Conservation (phyloP, 1,140 invertebrate species). For the Zaprionus taronus region DNA sequence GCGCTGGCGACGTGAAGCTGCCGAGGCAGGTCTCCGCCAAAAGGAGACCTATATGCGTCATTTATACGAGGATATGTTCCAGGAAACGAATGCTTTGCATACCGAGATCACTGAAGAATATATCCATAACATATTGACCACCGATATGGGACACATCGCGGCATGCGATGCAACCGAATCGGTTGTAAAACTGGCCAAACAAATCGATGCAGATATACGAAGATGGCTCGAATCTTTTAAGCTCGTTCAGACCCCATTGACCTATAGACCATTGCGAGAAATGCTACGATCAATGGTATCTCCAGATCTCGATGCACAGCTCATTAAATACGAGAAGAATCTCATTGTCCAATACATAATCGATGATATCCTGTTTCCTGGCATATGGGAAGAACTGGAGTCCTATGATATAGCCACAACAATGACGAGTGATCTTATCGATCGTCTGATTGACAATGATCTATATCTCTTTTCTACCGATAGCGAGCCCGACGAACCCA, state of each 20-base stretch:
- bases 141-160: conserved; percentile 87
- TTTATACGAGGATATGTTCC: conserved; percentile 90
- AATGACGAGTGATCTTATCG: conserved; percentile 58
- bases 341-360: conserved; percentile 57
- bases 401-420: conserved; percentile 52
- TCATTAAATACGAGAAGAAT: conserved; percentile 45
- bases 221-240: conserved; percentile 85
- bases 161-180: conserved; percentile 86
- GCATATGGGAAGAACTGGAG: conserved; percentile 53
- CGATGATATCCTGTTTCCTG: conserved; percentile 63
- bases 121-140: conserved; percentile 87
- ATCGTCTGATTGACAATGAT: conserved; percentile 74
- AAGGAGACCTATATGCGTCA: conserved; percentile 87
- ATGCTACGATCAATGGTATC: conserved; percentile 49
- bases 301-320: conserved; percentile 40
- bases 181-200: conserved; percentile 86
- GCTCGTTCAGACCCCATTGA: conserved; percentile 72
- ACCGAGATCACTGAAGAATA: conserved; percentile 87
- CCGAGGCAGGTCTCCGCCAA: conserved; percentile 88
- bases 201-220: conserved; percentile 85
- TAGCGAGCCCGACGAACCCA: conserved; percentile 49
- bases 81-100: conserved; percentile 85
- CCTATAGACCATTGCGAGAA: conserved; percentile 76
- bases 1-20: conserved; percentile 87
- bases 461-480: conserved; percentile 66